Evolutionary conservation across 2,797 vertebrate genomes (phyloP), one percentile per base, ranked within the genome.

Genomic region (Pipistrellus kuhlii): DNA sequence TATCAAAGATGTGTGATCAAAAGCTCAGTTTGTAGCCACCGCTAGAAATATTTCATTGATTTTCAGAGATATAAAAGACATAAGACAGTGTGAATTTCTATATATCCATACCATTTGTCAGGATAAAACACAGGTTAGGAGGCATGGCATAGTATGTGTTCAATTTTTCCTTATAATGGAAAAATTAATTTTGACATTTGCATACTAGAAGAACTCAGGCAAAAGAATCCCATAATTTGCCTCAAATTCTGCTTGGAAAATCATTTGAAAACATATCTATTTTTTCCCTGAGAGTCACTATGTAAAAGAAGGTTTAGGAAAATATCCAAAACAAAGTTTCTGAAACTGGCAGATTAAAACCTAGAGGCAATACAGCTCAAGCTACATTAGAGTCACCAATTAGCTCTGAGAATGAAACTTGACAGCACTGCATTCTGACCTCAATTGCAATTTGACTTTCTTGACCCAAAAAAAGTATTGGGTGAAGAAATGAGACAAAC

Each of bases 271-370:
- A 68, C 7, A 68, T 48, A 10, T 44, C 32, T 76, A 66, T 71
- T 69, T 23, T 35, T 46, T 71, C 44, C 25, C 32, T 85, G 46
- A 62, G 6, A 68, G 51, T 75, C 5, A 5, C 15, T 62, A 13
- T 85, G 73, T 72, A 75, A 93, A 93, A 87, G n/a, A 78, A 72
- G 23, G 38, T 17, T 90, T 62, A 59, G 21, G 38, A 88, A 85
- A 59, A 76, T 59, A 95, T 66, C 10, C 30, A 32, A 81, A 95
- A 88, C 25, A 8, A 62, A 62, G 10, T 81, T 86, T 83, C 30
- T 62, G 17, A 55, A 92, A 44, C 25, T 64, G 41, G 1, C 20
- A 76, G 51, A 64, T 66, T 92, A 32, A 90, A 92, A 93, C 23
- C 15, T 51, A 62, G 66, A 83, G 51, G 38, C 27, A 51, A 11